Conservation (phyloP, 2,113 vertebrate species). For the Phalacrocorax brasilianus region DNA sequence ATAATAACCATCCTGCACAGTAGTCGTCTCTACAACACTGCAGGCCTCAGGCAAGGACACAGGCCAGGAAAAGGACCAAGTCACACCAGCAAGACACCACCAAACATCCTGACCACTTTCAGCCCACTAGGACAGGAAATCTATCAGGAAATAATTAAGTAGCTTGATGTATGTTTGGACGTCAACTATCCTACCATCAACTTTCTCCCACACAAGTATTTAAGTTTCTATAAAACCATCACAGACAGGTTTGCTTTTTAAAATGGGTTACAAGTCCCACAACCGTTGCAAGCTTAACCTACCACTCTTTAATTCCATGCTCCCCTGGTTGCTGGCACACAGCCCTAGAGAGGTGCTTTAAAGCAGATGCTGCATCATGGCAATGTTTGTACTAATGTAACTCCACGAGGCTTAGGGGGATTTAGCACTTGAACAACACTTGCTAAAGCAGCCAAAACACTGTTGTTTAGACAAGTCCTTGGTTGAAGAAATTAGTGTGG, state of each 20-base stretch:
- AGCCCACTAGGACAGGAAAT: not conserved
- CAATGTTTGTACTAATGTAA: not conserved
- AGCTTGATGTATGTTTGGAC: not conserved
- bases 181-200: not conserved
- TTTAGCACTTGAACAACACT: slow-evolving; percentile 21
- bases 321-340: not conserved
- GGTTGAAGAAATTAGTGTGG: not conserved
- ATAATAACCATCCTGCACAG: not conserved
- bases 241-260: not conserved
- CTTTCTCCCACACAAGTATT: not conserved
- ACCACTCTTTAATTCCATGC: not conserved
- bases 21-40: not conserved
- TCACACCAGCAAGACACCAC: not conserved
- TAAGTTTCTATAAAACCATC: not conserved
- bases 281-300: not conserved
- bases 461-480: slow-evolving; percentile 15
- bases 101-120: not conserved
- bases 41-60: not conserved
- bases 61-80: not conserved
- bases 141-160: slow-evolving; percentile 7
- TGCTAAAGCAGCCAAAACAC: not conserved
- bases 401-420: not conserved
- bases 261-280: not conserved
- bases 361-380: not conserved
- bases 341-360: not conserved